phyloP scores from a whole-genome alignment of 2,888 invertebrate genomes.

The Leptopterna dolabrata region DNA sequence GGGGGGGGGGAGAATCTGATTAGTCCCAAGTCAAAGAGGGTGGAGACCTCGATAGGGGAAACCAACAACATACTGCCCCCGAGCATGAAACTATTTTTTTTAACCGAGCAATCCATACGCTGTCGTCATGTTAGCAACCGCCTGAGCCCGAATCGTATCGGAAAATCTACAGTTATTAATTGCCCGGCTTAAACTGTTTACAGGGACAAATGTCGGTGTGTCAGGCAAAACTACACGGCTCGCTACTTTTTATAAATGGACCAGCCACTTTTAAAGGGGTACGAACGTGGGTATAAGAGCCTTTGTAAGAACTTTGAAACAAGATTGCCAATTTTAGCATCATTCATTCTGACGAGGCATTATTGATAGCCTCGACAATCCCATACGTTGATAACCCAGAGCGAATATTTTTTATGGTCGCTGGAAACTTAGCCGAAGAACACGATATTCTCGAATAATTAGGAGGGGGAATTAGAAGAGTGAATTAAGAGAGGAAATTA shows the following conservation, averaged over 20 bases:
- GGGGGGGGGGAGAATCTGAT: neutral
- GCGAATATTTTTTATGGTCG: no score
- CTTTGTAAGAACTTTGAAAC: no score
- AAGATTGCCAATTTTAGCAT: no score
- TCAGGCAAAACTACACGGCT: neutral
- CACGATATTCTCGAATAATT: no score
- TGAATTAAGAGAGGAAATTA: no score
- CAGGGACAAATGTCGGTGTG: neutral
- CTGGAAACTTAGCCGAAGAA: no score
- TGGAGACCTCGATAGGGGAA: neutral
- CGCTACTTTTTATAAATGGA: neutral
- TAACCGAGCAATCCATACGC: neutral
- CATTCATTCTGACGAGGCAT: no score
- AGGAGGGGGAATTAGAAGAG: no score
- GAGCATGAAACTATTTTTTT: neutral
- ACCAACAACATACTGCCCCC: neutral
- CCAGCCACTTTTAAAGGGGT: neutral
- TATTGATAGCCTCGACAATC: no score
- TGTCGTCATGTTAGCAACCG: neutral
- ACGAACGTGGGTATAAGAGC: no score
- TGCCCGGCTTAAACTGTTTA: neutral
- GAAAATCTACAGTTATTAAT: neutral
- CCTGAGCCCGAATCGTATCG: neutral
- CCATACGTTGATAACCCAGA: no score
- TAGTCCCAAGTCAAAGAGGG: neutral